Evolutionary conservation across 2,797 vertebrate genomes (phyloP).

Genomic region (Pempheris klunzingeri): DNA sequence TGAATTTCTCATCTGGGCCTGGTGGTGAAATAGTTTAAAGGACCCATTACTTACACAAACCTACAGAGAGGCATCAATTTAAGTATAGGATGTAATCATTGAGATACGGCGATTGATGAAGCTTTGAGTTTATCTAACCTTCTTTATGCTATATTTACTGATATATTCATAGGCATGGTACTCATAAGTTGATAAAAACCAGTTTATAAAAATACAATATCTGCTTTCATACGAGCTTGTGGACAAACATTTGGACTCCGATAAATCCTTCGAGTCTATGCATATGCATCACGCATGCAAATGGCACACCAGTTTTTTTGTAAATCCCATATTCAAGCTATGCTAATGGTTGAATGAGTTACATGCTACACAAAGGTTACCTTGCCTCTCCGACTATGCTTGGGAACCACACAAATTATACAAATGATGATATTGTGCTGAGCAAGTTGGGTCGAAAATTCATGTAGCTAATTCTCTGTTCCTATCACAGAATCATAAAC

Average conservation of each 20-base stretch:
- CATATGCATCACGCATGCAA: neutral
- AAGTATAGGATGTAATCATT: constrained; percentile 22
- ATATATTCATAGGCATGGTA: neutral
- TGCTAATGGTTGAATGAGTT: constrained; percentile 2
- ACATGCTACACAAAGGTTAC: neutral
- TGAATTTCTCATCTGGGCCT: constrained; percentile 64
- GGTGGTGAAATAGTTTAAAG: constrained; percentile 55
- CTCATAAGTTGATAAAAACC: no score
- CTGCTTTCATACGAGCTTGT: neutral
- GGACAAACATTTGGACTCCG: neutral
- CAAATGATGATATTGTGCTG: neutral
- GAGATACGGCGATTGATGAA: constrained; percentile 21
- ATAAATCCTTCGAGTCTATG: neutral
- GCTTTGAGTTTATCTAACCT: constrained; percentile 11
- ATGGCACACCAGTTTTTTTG: neutral
- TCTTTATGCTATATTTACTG: neutral
- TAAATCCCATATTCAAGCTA: neutral
- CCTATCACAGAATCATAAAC: neutral
- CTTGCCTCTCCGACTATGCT: neutral
- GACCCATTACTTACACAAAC: constrained; percentile 60
- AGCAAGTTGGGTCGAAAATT: neutral
- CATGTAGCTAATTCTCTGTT: neutral
- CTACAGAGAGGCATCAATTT: constrained; percentile 46
- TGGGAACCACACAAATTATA: neutral
- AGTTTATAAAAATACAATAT: no score